These are phyloP conservation scores for Baccha elongata DNA, from an alignment of 2,888 invertebrate species.

Conservation along the genomic window DNA sequence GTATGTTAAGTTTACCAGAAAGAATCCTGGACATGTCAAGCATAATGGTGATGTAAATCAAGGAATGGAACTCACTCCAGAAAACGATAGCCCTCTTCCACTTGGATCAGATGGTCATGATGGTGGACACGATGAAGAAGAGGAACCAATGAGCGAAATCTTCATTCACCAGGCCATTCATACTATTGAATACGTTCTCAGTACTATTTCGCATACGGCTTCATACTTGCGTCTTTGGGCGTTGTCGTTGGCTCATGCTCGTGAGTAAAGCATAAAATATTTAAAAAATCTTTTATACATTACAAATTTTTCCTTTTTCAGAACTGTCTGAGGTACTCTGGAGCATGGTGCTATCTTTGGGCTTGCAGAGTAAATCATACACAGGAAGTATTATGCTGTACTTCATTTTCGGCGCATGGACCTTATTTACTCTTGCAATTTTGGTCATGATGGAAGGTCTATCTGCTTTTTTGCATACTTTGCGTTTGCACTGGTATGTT, in stretches of 20 bases:
- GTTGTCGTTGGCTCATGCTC: conserved; percentile 95
- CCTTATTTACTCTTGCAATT: conserved; percentile 94
- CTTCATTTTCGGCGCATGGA: conserved; percentile 94
- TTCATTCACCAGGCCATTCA: conserved; percentile 97
- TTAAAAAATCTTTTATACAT: not conserved
- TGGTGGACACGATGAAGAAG: conserved; percentile 81
- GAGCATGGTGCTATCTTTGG: conserved; percentile 93
- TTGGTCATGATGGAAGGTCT: conserved; percentile 99
- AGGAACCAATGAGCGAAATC: conserved; percentile 91
- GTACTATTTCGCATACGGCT: conserved; percentile 97
- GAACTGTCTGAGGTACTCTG: conserved; percentile 95
- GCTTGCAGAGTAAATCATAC: conserved; percentile 86
- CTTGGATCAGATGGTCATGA: conserved; percentile 76
- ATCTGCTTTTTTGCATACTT: conserved; percentile 98
- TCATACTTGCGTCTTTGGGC: conserved; percentile 98
- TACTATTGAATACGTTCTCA: conserved; percentile 97
- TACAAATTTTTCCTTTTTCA: conserved; percentile 83
- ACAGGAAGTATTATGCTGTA: conserved; percentile 89
- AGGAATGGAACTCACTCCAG: conserved; percentile 86
- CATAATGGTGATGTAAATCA: conserved; percentile 86
- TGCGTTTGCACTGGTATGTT: conserved; percentile 96
- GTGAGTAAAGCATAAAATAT: conserved; percentile 85
- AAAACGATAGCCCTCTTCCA: conserved; percentile 79
- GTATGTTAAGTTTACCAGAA: conserved; percentile 85
- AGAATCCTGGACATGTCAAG: conserved; percentile 82